These are phyloP conservation scores for Neodiprion pinetum DNA, from an alignment of 1,140 invertebrate species.

Conservation along the genomic window DNA sequence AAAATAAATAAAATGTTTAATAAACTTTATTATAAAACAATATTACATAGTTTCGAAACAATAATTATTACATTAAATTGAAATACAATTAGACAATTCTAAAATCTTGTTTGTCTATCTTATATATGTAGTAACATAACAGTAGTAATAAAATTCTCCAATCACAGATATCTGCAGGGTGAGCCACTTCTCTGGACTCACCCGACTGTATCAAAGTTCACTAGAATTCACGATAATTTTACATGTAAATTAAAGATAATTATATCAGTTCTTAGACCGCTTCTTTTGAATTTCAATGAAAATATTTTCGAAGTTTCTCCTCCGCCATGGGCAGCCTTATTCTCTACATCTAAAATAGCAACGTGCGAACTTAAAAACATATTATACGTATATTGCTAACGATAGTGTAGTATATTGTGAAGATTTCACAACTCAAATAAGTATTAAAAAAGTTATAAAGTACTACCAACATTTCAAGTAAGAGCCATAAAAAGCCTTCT, in stretches of 20 bases:
- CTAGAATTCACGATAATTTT: neutral
- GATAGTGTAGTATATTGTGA: neutral
- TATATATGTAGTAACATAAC: neutral
- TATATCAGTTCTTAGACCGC: neutral
- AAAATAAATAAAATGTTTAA: neutral
- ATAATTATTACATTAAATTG: neutral
- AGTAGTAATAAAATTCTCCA: neutral
- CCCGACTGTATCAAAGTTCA: neutral
- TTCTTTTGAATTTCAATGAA: neutral
- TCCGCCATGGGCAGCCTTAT: neutral
- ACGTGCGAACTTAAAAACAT: neutral
- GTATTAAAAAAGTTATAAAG: neutral
- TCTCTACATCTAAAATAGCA: neutral
- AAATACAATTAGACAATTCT: neutral
- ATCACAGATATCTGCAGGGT: neutral
- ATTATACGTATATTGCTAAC: neutral
- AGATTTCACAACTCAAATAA: neutral
- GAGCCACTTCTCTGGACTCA: neutral
- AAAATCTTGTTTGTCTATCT: neutral
- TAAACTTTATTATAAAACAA: neutral
- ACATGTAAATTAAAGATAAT: neutral
- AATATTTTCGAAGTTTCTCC: neutral
- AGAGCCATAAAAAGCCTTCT: neutral
- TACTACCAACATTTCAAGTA: neutral
- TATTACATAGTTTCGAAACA: constrained; percentile 1